These are phyloP conservation scores for Mesoligia furuncula DNA, from an alignment of 2,888 invertebrate species.

Conservation along the genomic window DNA sequence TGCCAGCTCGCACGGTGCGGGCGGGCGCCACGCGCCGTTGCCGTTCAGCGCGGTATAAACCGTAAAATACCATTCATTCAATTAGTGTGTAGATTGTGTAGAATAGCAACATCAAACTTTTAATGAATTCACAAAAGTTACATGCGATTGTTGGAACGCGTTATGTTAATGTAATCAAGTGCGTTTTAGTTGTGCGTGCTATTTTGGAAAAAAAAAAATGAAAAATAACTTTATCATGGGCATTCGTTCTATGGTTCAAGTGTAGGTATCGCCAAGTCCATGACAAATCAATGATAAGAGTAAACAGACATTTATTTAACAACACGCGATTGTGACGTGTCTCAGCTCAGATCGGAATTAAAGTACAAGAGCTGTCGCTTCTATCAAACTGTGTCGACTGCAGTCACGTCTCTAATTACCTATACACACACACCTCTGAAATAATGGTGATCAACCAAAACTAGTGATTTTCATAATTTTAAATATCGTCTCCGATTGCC, in stretches of 20 bases:
- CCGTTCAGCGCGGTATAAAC: conserved; percentile 77
- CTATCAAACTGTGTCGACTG: conserved; percentile 9
- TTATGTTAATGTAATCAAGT: conserved; percentile 53
- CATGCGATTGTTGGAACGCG: conserved; percentile 69
- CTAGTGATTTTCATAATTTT: conserved; percentile 18
- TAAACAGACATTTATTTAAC: conserved; percentile 23
- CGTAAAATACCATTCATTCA: conserved; percentile 88
- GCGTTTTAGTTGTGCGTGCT: conserved; percentile 38
- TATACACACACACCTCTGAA: background rate
- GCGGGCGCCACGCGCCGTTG: conserved; percentile 84
- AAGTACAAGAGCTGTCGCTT: background rate
- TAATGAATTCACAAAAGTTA: conserved; percentile 74
- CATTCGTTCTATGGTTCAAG: conserved; percentile 29
- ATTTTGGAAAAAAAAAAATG: conserved; percentile 3
- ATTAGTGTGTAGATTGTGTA: conserved; percentile 78
- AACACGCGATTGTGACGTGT: conserved; percentile 9
- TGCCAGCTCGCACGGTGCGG: conserved; percentile 84
- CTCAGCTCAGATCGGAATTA: background rate
- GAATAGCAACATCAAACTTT: conserved; percentile 74
- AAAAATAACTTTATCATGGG: background rate
- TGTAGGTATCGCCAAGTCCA: conserved; percentile 23
- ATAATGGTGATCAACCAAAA: conserved; percentile 16
- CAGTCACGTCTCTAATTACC: background rate
- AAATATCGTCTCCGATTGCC: background rate
- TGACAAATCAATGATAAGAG: conserved; percentile 21